Base-by-base conservation (phyloP, 1,140 invertebrate genomes). In the Bilobella aurantiaca region DNA sequence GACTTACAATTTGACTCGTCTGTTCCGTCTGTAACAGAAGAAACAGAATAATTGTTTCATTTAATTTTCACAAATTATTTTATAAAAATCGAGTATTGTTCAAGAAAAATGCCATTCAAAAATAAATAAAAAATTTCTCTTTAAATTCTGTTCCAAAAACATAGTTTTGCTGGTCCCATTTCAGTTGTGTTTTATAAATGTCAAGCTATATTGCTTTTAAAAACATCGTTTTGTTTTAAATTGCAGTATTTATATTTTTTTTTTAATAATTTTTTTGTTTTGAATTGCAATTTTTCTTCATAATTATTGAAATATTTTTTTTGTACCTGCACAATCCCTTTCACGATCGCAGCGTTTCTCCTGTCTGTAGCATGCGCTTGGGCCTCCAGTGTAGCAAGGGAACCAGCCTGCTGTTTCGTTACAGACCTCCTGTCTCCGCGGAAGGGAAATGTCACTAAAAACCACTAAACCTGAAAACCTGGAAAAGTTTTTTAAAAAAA, bases 1-100 rank as follows among this genome's bases (percentile, higher is more conserved):
- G 23, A 58, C 82, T 83, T 77, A 85, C 93, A 96, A 64, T 83
- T 83, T 14, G 86, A 79, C 79, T 96, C 93, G 77, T 96, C 93
- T 0, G 90, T 90, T 27, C 88, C 88, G 79, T 96, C 59, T 59
- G 27, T 28, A 23, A 59, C 8, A 59, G 16, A 59, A 59, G 30
- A 23, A 12, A 23, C 16, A 59, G 34, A 18, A 42, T 42, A 42
- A 42, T 42, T 8, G 34, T 42, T 42, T 8, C 34, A 42, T 18
- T 42, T 42, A 42, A 12, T 42, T 42, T 42, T 18, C n/a, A n/a
- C n/a, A n/a, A n/a, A n/a, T n/a, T n/a, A n/a, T n/a, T n/a, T n/a
- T 42, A n/a, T 12, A 42, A 42, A 8, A 42, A 42, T 42, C 8
- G n/a, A 8, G n/a, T 8, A 42, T 12, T 42, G n/a, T 42, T 42